Evolutionary conservation across 2,888 invertebrate genomes (phyloP).

Genomic region (Sympetrum striolatum): DNA sequence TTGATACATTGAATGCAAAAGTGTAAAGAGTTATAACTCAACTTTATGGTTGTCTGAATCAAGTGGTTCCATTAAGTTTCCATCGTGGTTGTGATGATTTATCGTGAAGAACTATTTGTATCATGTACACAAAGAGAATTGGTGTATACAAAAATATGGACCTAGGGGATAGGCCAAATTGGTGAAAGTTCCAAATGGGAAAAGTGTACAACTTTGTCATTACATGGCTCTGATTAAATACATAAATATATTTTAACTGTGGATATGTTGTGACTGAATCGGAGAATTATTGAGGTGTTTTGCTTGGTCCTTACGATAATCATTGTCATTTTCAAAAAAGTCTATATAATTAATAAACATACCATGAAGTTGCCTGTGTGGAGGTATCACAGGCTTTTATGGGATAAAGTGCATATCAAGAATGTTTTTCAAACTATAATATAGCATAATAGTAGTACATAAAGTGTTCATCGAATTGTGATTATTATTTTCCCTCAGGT

Average conservation of each 20-base stretch:
- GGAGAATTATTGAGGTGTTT: background rate
- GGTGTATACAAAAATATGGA: background rate
- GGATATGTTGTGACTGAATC: background rate
- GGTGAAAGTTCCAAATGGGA: background rate
- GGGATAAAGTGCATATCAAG: constrained; percentile 29
- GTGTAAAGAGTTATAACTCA: background rate
- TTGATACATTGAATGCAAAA: background rate
- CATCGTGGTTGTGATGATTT: constrained; percentile 11
- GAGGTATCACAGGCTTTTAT: background rate
- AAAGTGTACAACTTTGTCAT: background rate
- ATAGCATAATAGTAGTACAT: background rate
- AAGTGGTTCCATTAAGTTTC: background rate
- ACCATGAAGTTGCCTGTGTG: background rate
- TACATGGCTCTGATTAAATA: background rate
- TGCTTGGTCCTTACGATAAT: background rate
- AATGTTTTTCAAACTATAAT: constrained; percentile 1
- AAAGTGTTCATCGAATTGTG: constrained; percentile 31
- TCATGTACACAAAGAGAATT: background rate
- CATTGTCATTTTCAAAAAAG: background rate
- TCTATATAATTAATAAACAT: background rate
- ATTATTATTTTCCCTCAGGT: constrained; percentile 34
- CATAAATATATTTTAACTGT: background rate
- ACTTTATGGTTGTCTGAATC: background rate
- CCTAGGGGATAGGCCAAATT: background rate
- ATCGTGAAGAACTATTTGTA: background rate